Percentiles rank a stretch among this genome's conserved stretches.
Evolutionary conservation across 2,797 vertebrate species (phyloP).

Genomic region (Pachyuromys duprasi): DNA sequence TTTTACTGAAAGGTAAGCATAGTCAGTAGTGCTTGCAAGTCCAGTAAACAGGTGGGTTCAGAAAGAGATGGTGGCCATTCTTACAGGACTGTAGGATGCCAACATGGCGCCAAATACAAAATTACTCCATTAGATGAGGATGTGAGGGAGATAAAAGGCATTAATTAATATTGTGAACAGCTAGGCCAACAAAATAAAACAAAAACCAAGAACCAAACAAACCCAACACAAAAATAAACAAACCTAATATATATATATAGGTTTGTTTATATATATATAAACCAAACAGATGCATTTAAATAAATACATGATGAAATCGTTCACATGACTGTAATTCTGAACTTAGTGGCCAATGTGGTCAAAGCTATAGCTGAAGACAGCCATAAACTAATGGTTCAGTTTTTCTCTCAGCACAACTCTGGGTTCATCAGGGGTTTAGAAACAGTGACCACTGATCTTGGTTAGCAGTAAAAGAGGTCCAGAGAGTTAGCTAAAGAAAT

Average conservation of each 20-base stretch:
- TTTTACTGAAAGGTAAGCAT: not conserved
- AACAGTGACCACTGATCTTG: not conserved
- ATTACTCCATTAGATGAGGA: not conserved
- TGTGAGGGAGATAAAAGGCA: not conserved
- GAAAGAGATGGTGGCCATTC: not conserved
- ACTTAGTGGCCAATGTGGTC: not conserved
- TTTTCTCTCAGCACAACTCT: constrained; percentile 35
- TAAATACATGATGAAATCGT: not conserved
- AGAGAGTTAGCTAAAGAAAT: not conserved
- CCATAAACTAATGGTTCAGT: not conserved
- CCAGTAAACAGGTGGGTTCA: not conserved
- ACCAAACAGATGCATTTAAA: not conserved
- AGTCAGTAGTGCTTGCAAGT: not conserved
- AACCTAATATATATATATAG: not conserved
- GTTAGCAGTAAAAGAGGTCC: not conserved
- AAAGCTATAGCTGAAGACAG: not conserved
- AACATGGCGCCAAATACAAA: not conserved
- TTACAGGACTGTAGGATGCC: not conserved
- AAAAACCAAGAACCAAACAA: not conserved
- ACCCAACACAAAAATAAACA: not conserved
- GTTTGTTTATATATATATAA: too few species aligned
- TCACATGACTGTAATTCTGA: not conserved
- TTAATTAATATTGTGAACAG: not conserved
- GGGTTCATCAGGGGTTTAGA: not conserved
- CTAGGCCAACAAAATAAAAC: not conserved